A percentile compares a stretch with the other conserved stretches of the same genome.
Conservation (phyloP, 2,113 vertebrate species). For the Oenanthe oenanthe region DNA sequence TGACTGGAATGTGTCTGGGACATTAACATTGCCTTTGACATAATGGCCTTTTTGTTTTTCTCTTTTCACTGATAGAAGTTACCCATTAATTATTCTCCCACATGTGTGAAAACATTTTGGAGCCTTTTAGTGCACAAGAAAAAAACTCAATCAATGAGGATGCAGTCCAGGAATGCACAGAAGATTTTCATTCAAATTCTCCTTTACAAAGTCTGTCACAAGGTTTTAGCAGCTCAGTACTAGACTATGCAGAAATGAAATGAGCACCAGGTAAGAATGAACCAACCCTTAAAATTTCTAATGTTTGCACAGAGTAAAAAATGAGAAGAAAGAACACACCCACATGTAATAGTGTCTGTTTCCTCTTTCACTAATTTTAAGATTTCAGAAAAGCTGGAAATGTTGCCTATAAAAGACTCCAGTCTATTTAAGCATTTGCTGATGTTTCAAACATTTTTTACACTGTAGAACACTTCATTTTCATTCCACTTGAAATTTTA, state of each 20-base stretch:
- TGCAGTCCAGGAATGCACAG: background rate
- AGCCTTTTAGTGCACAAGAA: background rate
- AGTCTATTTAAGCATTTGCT: background rate
- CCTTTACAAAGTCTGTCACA: background rate
- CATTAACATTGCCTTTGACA: background rate
- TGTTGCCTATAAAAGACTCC: background rate
- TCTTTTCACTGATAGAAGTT: background rate
- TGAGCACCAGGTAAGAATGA: background rate
- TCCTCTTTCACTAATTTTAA: background rate
- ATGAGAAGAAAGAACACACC: background rate
- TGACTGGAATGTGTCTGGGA: background rate
- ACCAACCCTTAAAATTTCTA: background rate
- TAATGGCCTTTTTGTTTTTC: background rate
- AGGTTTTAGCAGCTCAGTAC: background rate
- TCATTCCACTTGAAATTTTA: background rate
- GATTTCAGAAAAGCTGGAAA: background rate
- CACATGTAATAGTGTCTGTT: background rate
- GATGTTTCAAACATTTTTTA: background rate
- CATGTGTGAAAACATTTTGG: background rate
- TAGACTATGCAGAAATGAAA: background rate
- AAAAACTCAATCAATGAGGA: background rate
- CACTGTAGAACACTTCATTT: background rate
- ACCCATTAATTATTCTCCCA: background rate
- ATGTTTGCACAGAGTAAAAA: background rate
- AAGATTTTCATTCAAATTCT: background rate